phyloP scores from a whole-genome alignment of 2,113 vertebrate species.

The Cisticola juncidis region DNA sequence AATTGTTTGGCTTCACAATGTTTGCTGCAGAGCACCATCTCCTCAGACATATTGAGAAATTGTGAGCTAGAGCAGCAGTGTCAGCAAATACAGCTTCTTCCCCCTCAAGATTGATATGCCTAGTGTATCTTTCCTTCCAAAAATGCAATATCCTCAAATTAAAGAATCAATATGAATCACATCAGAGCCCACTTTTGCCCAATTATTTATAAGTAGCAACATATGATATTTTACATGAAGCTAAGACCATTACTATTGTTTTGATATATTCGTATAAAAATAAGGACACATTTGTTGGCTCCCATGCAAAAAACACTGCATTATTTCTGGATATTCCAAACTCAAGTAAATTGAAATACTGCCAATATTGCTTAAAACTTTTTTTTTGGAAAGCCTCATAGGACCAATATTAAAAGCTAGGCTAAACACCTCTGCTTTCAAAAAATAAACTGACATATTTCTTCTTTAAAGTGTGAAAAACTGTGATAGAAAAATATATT shows the following conservation, averaged over 20 bases:
- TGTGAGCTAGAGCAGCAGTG: background rate
- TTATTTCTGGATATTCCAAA: background rate
- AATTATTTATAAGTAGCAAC: background rate
- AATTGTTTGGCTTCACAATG: background rate
- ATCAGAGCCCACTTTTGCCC: background rate
- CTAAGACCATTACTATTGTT: background rate
- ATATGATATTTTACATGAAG: background rate
- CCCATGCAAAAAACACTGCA: background rate
- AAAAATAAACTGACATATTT: background rate
- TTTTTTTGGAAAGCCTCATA: background rate
- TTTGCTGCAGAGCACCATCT: background rate
- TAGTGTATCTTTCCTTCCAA: background rate
- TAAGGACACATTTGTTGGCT: background rate
- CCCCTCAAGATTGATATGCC: background rate
- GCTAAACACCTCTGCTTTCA: background rate
- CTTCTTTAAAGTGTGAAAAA: background rate
- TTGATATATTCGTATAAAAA: background rate
- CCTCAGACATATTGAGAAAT: background rate
- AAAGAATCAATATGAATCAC: background rate
- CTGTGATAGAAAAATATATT: background rate
- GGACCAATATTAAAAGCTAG: background rate
- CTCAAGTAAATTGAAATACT: background rate
- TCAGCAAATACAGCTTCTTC: background rate
- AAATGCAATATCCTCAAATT: background rate
- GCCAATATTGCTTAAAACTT: background rate